phyloP scores from a whole-genome alignment of 2,113 vertebrate species.

The Sturnus vulgaris region DNA sequence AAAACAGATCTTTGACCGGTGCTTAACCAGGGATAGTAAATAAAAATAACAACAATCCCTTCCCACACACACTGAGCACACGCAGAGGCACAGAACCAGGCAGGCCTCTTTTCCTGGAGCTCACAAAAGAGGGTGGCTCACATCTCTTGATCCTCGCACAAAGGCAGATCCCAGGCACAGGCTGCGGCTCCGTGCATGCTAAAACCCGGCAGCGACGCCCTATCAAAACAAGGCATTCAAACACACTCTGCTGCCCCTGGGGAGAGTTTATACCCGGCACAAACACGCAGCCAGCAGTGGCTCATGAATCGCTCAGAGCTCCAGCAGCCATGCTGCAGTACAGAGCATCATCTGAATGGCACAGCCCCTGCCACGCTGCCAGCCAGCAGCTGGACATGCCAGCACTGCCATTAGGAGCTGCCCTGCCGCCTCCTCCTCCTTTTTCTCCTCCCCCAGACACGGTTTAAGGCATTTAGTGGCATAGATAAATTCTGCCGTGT shows the following conservation, averaged over 20 bases:
- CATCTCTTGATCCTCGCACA: neutral
- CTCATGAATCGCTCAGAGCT: neutral
- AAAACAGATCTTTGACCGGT: neutral
- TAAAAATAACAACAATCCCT: conserved; percentile 24
- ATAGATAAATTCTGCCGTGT: neutral
- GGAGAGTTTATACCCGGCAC: conserved; percentile 9
- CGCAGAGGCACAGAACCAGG: neutral
- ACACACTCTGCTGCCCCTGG: conserved; percentile 3
- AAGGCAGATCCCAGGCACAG: conserved; percentile 26
- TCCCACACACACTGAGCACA: neutral
- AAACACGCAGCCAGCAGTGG: neutral
- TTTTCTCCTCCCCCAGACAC: neutral
- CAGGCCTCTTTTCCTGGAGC: neutral
- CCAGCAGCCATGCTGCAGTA: neutral
- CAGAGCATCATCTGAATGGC: neutral
- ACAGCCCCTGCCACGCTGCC: neutral
- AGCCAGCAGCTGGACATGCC: neutral
- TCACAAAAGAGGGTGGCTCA: neutral
- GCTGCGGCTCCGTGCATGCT: neutral
- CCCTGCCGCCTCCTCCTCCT: neutral
- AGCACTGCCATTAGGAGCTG: conserved; percentile 9
- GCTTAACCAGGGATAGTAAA: conserved; percentile 23
- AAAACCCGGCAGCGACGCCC: conserved; percentile 1
- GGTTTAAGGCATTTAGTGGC: neutral
- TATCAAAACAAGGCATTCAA: conserved; percentile 27